Conservation (phyloP, 2,888 invertebrate genomes). For the Oligia strigilis region DNA sequence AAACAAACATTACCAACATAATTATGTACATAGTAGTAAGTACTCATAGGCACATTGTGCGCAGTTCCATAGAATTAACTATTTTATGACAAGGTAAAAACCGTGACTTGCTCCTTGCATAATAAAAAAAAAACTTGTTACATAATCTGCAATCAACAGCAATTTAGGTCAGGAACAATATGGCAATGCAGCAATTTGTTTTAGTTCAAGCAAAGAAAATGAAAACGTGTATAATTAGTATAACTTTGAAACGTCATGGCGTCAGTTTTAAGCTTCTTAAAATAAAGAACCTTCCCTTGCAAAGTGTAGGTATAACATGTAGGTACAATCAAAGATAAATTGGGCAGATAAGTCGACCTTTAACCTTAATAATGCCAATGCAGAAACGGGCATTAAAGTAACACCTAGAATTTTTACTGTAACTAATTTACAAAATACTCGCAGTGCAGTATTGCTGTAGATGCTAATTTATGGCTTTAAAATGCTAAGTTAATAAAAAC, state of each 20-base stretch:
- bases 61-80: conserved; percentile 20
- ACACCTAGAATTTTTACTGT: neutral
- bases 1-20: conserved; percentile 48
- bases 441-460: neutral
- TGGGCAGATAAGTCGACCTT: neutral
- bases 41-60: conserved; percentile 8
- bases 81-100: conserved; percentile 24
- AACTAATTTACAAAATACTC: neutral
- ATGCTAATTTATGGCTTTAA: conserved; percentile 5
- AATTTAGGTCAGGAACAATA: neutral
- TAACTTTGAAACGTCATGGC: neutral
- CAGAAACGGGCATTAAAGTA: neutral
- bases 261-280: neutral
- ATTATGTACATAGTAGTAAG: conserved; percentile 10
- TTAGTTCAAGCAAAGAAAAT: neutral
- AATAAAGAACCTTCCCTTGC: neutral
- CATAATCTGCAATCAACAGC: neutral
- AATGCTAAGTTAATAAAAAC: neutral
- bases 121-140: neutral
- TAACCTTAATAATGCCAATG: neutral
- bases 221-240: too few species aligned
- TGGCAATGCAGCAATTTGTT: neutral
- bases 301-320: neutral
- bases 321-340: conserved; percentile 11
- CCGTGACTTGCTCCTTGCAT: neutral